Conservation (phyloP, 1,140 invertebrate species). For the Drosophila leontia region DNA sequence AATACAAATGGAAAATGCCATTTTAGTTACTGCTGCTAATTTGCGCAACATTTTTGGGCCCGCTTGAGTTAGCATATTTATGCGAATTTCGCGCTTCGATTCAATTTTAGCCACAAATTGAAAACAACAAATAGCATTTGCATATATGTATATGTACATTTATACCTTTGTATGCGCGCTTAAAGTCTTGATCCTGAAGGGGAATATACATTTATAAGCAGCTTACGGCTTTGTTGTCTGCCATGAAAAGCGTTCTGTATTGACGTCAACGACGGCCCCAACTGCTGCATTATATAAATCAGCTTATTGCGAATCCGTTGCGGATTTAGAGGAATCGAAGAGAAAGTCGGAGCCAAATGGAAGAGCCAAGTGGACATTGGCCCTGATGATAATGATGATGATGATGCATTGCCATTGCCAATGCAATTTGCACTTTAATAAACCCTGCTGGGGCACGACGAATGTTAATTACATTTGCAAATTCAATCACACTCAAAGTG, state of each 20-base stretch:
- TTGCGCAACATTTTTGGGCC: slow-evolving; percentile 58
- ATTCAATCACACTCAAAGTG: slow-evolving; percentile 56
- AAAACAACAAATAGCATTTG: slow-evolving; percentile 69
- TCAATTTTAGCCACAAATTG: slow-evolving; percentile 61
- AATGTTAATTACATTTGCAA: slow-evolving; percentile 66
- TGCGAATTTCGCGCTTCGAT: slow-evolving; percentile 69
- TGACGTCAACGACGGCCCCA: slow-evolving; percentile 58
- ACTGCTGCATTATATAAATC: slow-evolving; percentile 53
- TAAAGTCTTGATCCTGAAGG: slow-evolving; percentile 25
- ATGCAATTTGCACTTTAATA: slow-evolving; percentile 68
- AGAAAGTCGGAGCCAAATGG: slow-evolving; percentile 35
- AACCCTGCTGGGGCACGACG: slow-evolving; percentile 20
- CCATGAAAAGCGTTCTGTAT: slow-evolving; percentile 52
- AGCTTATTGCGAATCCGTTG: slow-evolving; percentile 44
- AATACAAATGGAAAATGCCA: slow-evolving; percentile 52
- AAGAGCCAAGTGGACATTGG: slow-evolving; percentile 37
- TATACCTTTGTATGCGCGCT: background rate
- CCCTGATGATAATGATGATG: slow-evolving; percentile 29
- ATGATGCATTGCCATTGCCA: slow-evolving; percentile 42
- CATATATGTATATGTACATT: slow-evolving; percentile 22
- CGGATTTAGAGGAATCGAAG: slow-evolving; percentile 11
- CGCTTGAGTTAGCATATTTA: slow-evolving; percentile 79
- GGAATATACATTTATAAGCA: slow-evolving; percentile 51
- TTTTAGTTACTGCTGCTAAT: slow-evolving; percentile 72
- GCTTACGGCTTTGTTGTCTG: slow-evolving; percentile 64